A percentile compares a stretch with the other conserved stretches of the same genome.
Evolutionary conservation across 2,888 invertebrate genomes (phyloP).

Genomic region (Euclidia mi): DNA sequence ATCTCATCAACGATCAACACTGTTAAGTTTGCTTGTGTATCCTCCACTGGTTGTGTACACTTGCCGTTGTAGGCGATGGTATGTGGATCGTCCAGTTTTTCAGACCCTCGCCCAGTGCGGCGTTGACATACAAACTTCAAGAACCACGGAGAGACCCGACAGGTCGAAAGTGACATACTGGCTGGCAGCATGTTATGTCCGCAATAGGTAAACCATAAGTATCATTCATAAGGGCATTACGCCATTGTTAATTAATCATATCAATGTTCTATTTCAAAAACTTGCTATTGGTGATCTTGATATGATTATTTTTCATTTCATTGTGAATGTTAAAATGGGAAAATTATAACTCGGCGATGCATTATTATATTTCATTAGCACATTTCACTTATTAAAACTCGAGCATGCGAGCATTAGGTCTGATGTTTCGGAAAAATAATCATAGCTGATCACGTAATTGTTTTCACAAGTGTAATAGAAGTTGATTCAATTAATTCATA

Average conservation of each 20-base stretch:
- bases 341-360: conserved; percentile 19
- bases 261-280: conserved; percentile 68
- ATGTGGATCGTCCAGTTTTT: conserved; percentile 90
- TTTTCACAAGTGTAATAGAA: conserved; percentile 29
- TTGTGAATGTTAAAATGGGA: conserved; percentile 46
- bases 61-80: conserved; percentile 89
- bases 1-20: conserved; percentile 86
- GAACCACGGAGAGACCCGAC: conserved; percentile 82
- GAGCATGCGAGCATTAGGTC: background rate
- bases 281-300: conserved; percentile 63
- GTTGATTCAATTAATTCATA: too few relatives aligned
- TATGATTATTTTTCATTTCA: conserved; percentile 79
- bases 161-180: conserved; percentile 85
- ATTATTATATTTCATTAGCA: conserved; percentile 21
- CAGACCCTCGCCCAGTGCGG: conserved; percentile 89
- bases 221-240: conserved; percentile 87
- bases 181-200: conserved; percentile 86
- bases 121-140: conserved; percentile 83
- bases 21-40: conserved; percentile 74
- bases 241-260: conserved; percentile 77
- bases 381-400: conserved; percentile 14
- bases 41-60: conserved; percentile 83
- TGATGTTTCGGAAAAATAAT: conserved; percentile 65
- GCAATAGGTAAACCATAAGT: conserved; percentile 89
- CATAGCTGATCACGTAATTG: conserved; percentile 61